A percentile compares a stretch with the other conserved stretches of the same genome.
These are phyloP conservation scores for Ichneumoninae sp. DNA, from an alignment of 2,888 invertebrate species.

Conservation along the genomic window DNA sequence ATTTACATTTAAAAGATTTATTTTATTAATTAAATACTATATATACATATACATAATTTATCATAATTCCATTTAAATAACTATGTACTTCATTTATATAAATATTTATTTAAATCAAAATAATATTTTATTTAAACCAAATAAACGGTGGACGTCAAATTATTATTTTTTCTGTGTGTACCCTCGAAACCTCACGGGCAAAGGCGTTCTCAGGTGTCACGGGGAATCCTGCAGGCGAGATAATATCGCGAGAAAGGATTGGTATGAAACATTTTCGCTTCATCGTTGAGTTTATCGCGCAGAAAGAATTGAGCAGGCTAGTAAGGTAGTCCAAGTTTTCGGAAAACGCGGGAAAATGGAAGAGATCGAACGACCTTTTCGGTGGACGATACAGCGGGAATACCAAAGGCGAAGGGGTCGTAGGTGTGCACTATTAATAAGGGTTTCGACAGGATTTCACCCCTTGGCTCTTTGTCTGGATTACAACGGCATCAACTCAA, in stretches of 20 bases:
- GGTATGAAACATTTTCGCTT: neutral
- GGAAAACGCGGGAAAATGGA: neutral
- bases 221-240: constrained; percentile 6
- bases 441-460: constrained; percentile 12
- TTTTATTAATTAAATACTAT: no score
- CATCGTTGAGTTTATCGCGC: neutral
- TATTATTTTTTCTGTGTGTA: neutral
- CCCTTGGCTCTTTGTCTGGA: neutral
- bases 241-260: constrained; percentile 13
- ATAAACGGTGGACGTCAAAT: no score
- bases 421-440: constrained; percentile 43
- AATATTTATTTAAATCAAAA: no score
- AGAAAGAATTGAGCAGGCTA: neutral
- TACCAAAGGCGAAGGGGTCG: constrained; percentile 19
- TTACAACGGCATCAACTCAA: constrained; percentile 38
- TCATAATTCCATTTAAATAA: no score
- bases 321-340: neutral
- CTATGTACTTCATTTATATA: no score
- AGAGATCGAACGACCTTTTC: neutral
- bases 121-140: no score
- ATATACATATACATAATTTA: no score
- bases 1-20: no score
- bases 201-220: constrained; percentile 31
- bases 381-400: constrained; percentile 9
- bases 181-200: neutral